Conservation (phyloP, 2,797 vertebrate genomes). For the Sebastes baramenuke region DNA sequence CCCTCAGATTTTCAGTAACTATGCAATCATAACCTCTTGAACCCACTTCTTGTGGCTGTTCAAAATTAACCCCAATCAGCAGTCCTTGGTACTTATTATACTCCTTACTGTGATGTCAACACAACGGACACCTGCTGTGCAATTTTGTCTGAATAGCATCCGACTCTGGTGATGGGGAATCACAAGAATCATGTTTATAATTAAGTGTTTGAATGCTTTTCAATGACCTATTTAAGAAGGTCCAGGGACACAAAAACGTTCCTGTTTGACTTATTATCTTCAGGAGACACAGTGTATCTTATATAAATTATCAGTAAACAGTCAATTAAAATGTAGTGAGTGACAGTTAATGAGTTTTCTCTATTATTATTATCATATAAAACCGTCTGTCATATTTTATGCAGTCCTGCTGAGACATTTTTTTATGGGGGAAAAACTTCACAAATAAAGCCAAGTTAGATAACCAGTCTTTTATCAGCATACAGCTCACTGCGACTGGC, state of each 20-base stretch:
- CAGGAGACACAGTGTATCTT: neutral
- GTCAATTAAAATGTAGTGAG: neutral
- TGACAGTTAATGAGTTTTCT: neutral
- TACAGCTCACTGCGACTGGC: neutral
- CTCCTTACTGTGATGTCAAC: conserved; percentile 24
- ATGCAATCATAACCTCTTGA: conserved; percentile 31
- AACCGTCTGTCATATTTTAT: neutral
- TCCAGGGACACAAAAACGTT: neutral
- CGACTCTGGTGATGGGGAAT: neutral
- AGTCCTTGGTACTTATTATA: neutral
- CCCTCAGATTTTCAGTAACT: conserved; percentile 31
- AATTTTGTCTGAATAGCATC: conserved; percentile 15
- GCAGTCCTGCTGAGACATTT: neutral
- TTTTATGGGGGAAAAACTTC: neutral
- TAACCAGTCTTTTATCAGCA: neutral
- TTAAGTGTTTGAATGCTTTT: conserved; percentile 14
- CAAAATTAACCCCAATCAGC: conserved; percentile 50
- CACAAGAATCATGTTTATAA: neutral
- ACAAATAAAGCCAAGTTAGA: neutral
- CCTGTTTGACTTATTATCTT: neutral
- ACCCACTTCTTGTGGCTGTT: conserved; percentile 1
- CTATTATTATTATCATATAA: neutral
- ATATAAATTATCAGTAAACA: neutral
- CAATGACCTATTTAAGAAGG: neutral
- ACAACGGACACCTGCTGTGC: conserved; percentile 19